Evolutionary conservation across 2,888 invertebrate species (phyloP).

Genomic region (Julus scandinavius): DNA sequence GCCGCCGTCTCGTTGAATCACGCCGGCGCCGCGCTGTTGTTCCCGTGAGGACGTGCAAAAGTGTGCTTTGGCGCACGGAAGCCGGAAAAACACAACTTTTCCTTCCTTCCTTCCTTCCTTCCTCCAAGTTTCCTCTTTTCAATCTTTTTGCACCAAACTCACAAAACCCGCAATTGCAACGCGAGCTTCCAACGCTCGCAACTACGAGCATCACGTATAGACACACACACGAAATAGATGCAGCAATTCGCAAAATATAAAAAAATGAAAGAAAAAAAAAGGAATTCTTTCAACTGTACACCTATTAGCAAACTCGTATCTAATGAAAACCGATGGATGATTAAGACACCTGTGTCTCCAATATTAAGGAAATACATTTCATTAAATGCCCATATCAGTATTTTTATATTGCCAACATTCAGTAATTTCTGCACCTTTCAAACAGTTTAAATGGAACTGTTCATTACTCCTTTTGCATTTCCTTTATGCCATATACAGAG

Average conservation of each 20-base stretch:
- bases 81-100: slow-evolving; percentile 54
- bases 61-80: slow-evolving; percentile 52
- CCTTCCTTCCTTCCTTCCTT: slow-evolving; percentile 56
- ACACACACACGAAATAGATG: not conserved
- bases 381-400: no score
- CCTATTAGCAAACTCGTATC: slow-evolving; percentile 20
- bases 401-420: no score
- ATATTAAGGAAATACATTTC: no score
- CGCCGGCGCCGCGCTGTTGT: slow-evolving; percentile 38
- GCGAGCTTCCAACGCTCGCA: slow-evolving; percentile 28
- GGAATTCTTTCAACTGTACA: not conserved
- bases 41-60: slow-evolving; percentile 47
- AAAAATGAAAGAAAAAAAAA: not conserved
- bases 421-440: no score
- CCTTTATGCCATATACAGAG: no score
- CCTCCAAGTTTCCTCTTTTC: slow-evolving; percentile 54
- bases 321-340: not conserved
- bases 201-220: not conserved
- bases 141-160: slow-evolving; percentile 51
- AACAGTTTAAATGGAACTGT: no score
- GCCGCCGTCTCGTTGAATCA: not conserved
- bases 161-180: slow-evolving; percentile 34
- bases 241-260: not conserved
- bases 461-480: no score
- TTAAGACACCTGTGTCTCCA: no score